A percentile compares a stretch with the other conserved stretches of the same genome.
Conservation (phyloP, 2,797 vertebrate genomes). For the Garrulus glandarius region DNA sequence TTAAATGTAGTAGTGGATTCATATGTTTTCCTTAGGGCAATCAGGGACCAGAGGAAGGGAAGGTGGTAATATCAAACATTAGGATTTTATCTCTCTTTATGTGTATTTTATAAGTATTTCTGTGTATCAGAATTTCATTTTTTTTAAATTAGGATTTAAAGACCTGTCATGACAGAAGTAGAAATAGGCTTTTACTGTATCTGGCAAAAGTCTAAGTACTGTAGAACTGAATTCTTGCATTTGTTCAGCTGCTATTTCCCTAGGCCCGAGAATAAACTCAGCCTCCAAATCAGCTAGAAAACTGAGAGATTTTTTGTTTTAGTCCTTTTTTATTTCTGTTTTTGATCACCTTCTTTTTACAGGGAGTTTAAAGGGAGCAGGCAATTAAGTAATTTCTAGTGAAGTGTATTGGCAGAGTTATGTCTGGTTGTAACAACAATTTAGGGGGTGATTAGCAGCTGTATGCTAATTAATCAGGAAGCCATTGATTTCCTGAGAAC, state of each 20-base stretch:
- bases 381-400: slow-evolving; percentile 11
- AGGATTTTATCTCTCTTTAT: background rate
- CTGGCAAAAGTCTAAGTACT: background rate
- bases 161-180: background rate
- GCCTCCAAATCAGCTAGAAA: background rate
- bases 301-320: background rate
- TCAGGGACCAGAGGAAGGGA: background rate
- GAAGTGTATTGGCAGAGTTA: slow-evolving; percentile 43
- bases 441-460: slow-evolving; percentile 72
- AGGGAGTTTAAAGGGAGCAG: background rate
- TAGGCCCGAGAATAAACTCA: background rate
- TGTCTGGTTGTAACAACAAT: slow-evolving; percentile 47
- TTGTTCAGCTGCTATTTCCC: background rate
- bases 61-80: background rate
- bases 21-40: background rate
- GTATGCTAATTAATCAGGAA: slow-evolving; percentile 71
- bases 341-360: background rate
- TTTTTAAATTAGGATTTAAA: background rate
- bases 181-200: background rate
- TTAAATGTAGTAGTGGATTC: background rate
- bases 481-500: slow-evolving; percentile 62
- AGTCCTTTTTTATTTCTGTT: background rate
- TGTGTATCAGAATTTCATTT: background rate
- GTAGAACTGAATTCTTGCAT: background rate
- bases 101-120: background rate